These are phyloP conservation scores for Halcyon senegalensis DNA, from an alignment of 2,113 vertebrate species.

Conservation along the genomic window DNA sequence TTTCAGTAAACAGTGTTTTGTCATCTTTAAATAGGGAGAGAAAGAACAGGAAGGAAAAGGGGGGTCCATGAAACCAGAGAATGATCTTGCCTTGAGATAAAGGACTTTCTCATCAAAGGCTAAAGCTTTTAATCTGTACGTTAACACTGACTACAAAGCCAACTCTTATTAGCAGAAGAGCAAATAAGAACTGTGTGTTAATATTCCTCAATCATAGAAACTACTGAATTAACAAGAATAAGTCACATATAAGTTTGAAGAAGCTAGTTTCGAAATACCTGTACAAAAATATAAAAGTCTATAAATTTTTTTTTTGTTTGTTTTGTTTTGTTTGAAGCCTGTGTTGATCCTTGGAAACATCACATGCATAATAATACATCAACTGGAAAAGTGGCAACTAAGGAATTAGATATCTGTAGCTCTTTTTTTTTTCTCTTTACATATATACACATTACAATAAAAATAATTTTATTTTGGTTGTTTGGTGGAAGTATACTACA, in stretches of 20 bases:
- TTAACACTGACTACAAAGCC: slow-evolving; percentile 81
- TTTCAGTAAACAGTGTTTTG: slow-evolving; percentile 75
- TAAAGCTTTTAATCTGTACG: slow-evolving; percentile 80
- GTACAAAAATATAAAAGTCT: slow-evolving; percentile 92
- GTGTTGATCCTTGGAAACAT: slow-evolving; percentile 89
- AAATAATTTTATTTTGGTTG: slow-evolving; percentile 95
- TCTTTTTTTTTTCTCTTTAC: slow-evolving; percentile 77
- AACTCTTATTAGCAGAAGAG: slow-evolving; percentile 79
- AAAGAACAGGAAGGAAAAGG: slow-evolving; percentile 59
- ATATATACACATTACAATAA: slow-evolving; percentile 87
- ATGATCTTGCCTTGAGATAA: slow-evolving; percentile 79
- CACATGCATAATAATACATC: slow-evolving; percentile 91
- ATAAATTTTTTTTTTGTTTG: slow-evolving; percentile 72
- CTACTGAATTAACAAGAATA: slow-evolving; percentile 79
- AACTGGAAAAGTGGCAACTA: slow-evolving; percentile 92
- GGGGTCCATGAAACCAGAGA: slow-evolving; percentile 76
- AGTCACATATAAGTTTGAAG: slow-evolving; percentile 82
- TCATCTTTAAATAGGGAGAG: slow-evolving; percentile 71
- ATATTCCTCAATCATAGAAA: slow-evolving; percentile 80
- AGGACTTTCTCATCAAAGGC: slow-evolving; percentile 77
- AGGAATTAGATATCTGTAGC: slow-evolving; percentile 86
- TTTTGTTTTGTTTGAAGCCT: slow-evolving; percentile 77
- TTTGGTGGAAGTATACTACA: slow-evolving; percentile 87
- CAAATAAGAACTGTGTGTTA: slow-evolving; percentile 81
- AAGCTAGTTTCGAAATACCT: slow-evolving; percentile 85